Conservation (phyloP, 2,113 vertebrate species). For the Anguilla rostrata region DNA sequence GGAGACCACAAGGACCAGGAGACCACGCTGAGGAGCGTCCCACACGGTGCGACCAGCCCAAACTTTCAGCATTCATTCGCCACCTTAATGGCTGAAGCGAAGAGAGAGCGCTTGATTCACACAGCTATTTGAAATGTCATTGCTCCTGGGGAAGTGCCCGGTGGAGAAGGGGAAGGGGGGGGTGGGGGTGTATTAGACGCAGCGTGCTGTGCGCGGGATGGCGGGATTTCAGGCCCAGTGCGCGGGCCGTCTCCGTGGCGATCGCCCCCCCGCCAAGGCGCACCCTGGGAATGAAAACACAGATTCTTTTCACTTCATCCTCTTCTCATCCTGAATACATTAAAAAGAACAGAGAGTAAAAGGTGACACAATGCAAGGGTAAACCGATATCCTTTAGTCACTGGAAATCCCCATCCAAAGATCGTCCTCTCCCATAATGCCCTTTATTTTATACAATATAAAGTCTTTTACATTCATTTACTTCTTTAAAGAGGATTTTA, state of each 20-base stretch:
- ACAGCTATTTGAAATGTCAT: conserved; percentile 69
- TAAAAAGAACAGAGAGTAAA: background rate
- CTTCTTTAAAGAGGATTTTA: background rate
- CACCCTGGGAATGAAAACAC: background rate
- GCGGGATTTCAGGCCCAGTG: conserved; percentile 53
- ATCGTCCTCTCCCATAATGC: background rate
- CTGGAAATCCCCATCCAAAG: background rate
- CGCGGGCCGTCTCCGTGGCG: conserved; percentile 36
- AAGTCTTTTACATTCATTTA: background rate
- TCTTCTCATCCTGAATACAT: background rate
- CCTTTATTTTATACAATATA: background rate
- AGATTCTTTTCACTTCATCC: background rate
- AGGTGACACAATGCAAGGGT: background rate
- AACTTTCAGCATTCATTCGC: conserved; percentile 52
- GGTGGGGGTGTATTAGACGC: conserved; percentile 61
- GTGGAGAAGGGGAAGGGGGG: conserved; percentile 24
- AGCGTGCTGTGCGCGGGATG: conserved; percentile 60
- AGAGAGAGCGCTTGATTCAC: conserved; percentile 75
- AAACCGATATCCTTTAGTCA: background rate
- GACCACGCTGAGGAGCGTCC: background rate
- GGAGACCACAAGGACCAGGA: conserved; percentile 48
- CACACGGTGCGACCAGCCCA: background rate
- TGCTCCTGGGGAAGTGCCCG: conserved; percentile 56
- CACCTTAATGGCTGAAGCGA: conserved; percentile 65
- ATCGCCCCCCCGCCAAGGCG: background rate